A percentile compares a stretch with the other conserved stretches of the same genome.
Evolutionary conservation across 2,888 invertebrate species (phyloP).

Genomic region (Drosophila demipolita): DNA sequence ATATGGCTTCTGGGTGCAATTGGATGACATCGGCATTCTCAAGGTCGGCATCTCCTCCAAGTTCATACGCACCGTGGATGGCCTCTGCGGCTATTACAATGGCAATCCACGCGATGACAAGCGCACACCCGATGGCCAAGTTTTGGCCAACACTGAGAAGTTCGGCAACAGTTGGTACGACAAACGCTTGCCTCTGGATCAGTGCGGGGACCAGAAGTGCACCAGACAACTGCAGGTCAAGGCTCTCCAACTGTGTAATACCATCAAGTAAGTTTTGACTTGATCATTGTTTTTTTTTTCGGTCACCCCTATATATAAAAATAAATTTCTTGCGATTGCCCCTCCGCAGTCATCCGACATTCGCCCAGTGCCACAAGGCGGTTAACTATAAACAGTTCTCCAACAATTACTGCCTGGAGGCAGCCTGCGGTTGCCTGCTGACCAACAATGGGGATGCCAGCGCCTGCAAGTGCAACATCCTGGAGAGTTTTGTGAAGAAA

Average conservation of each 20-base stretch:
- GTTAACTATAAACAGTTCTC: conserved; percentile 90
- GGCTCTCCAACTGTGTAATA: conserved; percentile 89
- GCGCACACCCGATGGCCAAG: conserved; percentile 88
- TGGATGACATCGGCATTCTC: conserved; percentile 89
- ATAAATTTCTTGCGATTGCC: not conserved
- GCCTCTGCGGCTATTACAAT: conserved; percentile 92
- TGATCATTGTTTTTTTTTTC: too few species aligned
- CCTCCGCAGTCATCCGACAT: conserved; percentile 87
- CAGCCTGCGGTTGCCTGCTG: conserved; percentile 90
- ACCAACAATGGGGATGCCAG: conserved; percentile 85
- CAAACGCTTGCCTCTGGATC: conserved; percentile 79
- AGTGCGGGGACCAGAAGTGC: conserved; percentile 88
- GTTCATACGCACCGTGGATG: conserved; percentile 89
- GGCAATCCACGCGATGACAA: conserved; percentile 89
- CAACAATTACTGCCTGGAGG: conserved; percentile 89
- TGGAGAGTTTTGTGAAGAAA: conserved; percentile 90
- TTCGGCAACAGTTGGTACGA: conserved; percentile 92
- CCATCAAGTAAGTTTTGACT: conserved; percentile 87
- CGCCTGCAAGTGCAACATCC: conserved; percentile 89
- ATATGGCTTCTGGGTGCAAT: conserved; percentile 91
- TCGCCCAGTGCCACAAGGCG: conserved; percentile 88
- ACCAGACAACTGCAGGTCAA: conserved; percentile 87
- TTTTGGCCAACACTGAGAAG: conserved; percentile 88
- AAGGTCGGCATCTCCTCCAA: conserved; percentile 90
- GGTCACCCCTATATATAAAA: not conserved